Evolutionary conservation across 2,113 vertebrate species (phyloP).

Genomic region (Bos taurus): DNA sequence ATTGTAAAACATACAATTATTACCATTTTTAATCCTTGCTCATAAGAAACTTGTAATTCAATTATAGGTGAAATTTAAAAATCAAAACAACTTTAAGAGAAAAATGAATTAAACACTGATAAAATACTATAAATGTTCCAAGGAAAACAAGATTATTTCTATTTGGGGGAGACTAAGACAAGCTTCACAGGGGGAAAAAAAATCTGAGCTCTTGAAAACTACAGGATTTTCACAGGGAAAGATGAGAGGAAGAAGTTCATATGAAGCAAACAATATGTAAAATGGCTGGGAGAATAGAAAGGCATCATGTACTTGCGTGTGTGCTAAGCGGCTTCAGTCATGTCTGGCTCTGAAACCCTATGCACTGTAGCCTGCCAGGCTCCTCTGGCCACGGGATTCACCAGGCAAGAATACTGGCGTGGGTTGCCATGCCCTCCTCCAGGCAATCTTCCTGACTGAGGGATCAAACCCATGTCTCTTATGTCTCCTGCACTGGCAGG

Average conservation of each 20-base stretch:
- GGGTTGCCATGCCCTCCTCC: background rate
- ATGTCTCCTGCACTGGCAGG: background rate
- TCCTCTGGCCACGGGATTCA: background rate
- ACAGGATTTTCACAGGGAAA: background rate
- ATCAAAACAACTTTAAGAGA: background rate
- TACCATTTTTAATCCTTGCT: background rate
- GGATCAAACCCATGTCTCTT: background rate
- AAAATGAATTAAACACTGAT: background rate
- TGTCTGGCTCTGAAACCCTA: background rate
- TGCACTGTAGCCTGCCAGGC: background rate
- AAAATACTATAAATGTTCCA: background rate
- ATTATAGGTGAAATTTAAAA: background rate
- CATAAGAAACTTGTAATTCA: conserved; percentile 11
- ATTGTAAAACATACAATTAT: background rate
- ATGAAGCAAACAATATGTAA: background rate
- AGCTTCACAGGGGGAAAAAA: background rate
- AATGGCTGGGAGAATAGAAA: background rate
- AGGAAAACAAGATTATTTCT: background rate
- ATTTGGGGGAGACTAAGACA: background rate
- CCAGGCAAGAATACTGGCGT: background rate
- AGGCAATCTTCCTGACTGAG: background rate
- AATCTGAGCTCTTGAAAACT: background rate
- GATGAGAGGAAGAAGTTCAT: background rate
- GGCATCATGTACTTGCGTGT: fast-evolving
- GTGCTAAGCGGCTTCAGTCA: background rate